Percentiles rank a stretch among this genome's conserved stretches.
Conservation (phyloP, 1,140 invertebrate species). For the Lordiphosa clarofinis region DNA sequence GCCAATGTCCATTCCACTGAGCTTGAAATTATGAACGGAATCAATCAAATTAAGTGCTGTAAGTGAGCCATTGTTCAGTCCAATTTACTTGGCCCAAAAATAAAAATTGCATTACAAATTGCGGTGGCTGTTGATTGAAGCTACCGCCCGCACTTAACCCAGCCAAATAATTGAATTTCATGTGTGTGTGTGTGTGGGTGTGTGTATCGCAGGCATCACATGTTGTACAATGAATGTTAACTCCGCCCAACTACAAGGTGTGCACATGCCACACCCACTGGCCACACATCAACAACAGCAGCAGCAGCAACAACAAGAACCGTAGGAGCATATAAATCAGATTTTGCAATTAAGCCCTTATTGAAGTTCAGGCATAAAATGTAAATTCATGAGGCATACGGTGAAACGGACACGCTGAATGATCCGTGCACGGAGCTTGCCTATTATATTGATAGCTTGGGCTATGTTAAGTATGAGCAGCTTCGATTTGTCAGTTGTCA, state of each 20-base stretch:
- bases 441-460: too few species aligned
- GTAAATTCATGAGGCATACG: conserved; percentile 43
- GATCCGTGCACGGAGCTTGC: too few species aligned
- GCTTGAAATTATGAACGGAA: conserved; percentile 1
- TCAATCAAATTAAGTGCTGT: conserved; percentile 38
- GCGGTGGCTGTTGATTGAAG: conserved; percentile 56
- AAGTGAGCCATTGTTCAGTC: conserved; percentile 26
- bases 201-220: conserved; percentile 34
- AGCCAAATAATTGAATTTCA: conserved; percentile 54
- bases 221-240: conserved; percentile 20
- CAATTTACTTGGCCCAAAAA: conserved; percentile 27
- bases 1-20: conserved; percentile 23
- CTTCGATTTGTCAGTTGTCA: too few species aligned
- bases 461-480: background rate
- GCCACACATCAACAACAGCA: conserved; percentile 5
- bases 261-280: conserved; percentile 13
- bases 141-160: conserved; percentile 17
- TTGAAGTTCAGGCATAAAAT: conserved; percentile 51
- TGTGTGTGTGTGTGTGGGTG: conserved; percentile 7
- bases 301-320: background rate
- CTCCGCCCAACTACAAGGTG: conserved; percentile 23
- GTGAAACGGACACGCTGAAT: background rate
- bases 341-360: conserved; percentile 54
- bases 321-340: conserved; percentile 41
- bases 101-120: conserved; percentile 58